These are phyloP conservation scores for Girardia tigrina DNA, from an alignment of 2,888 invertebrate species.

Conservation along the genomic window DNA sequence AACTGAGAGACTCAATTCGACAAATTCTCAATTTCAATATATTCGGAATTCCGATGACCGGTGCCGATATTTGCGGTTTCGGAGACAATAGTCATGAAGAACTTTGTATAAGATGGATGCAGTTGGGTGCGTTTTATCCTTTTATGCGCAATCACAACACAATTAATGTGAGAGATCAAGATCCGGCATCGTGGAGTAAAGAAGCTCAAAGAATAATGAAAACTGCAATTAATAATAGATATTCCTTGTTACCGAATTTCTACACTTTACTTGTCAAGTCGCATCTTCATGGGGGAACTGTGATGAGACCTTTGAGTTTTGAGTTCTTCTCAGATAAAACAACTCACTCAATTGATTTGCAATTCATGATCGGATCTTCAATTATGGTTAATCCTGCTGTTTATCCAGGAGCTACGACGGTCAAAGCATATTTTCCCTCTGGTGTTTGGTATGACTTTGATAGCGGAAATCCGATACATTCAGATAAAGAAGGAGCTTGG, in stretches of 20 bases:
- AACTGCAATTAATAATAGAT: constrained; percentile 38
- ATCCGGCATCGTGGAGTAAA: constrained; percentile 64
- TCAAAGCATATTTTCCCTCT: constrained; percentile 31
- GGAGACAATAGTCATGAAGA: constrained; percentile 43
- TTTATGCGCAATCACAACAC: constrained; percentile 49
- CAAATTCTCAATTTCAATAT: constrained; percentile 39
- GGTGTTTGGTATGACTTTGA: constrained; percentile 15
- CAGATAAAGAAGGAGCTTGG: background rate
- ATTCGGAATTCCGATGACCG: constrained; percentile 47
- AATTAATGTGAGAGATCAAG: constrained; percentile 56
- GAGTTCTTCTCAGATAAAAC: constrained; percentile 36
- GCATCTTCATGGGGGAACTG: constrained; percentile 41
- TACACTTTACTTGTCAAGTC: constrained; percentile 49
- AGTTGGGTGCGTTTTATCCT: constrained; percentile 48
- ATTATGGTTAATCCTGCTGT: constrained; percentile 40
- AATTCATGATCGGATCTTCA: constrained; percentile 42
- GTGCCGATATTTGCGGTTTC: constrained; percentile 49
- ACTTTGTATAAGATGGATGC: constrained; percentile 47
- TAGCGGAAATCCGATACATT: background rate
- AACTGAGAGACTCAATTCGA: constrained; percentile 57
- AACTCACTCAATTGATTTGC: constrained; percentile 36
- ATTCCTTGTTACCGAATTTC: constrained; percentile 51
- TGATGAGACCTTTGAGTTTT: constrained; percentile 44
- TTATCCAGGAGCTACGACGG: background rate
- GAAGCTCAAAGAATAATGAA: constrained; percentile 53